phyloP scores from a whole-genome alignment of 2,113 vertebrate species.

The Piaya cayana region DNA sequence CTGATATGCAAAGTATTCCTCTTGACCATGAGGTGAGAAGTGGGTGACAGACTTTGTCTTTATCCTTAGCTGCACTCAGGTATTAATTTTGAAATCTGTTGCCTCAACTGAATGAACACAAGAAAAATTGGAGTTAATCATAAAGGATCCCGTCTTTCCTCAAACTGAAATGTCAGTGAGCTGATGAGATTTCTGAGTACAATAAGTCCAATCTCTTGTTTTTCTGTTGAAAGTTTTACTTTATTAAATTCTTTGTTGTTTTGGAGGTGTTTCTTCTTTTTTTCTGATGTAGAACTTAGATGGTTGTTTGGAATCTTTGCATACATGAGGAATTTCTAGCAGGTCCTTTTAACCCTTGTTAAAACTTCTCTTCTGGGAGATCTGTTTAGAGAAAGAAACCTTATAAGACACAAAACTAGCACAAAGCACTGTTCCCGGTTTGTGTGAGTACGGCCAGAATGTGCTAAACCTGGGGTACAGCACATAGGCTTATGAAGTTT shows the following conservation, averaged over 20 bases:
- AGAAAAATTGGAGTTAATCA: constrained; percentile 13
- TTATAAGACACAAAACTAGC: not conserved
- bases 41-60: constrained; percentile 14
- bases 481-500: not conserved
- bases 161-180: constrained; percentile 4
- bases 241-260: not conserved
- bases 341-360: not conserved
- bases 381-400: not conserved
- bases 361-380: not conserved
- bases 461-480: not conserved
- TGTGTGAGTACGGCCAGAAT: not conserved
- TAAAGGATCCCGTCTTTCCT: not conserved
- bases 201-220: not conserved
- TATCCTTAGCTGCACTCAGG: not conserved
- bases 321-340: not conserved
- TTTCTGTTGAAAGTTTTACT: not conserved
- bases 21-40: constrained; percentile 19
- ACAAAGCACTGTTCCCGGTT: not conserved
- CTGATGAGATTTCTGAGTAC: not conserved
- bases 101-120: not conserved
- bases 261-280: not conserved
- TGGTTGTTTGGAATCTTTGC: not conserved
- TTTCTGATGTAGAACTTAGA: not conserved
- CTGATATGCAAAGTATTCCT: constrained; percentile 13
- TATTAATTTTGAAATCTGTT: constrained; percentile 29